phyloP scores from a whole-genome alignment of 2,797 vertebrate species.

The Vultur gryphus region DNA sequence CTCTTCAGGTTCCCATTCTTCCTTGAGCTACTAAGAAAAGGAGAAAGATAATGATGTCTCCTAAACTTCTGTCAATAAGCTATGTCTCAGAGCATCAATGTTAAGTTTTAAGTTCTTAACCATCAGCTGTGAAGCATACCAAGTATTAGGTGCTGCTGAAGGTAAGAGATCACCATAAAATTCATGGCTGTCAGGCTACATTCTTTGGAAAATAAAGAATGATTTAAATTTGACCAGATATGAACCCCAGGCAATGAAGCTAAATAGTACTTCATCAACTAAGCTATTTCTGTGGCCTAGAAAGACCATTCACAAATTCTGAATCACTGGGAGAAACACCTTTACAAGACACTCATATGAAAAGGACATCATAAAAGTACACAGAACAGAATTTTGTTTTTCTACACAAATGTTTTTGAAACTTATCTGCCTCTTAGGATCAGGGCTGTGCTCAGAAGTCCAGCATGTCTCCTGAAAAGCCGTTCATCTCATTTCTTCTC shows the following conservation, averaged over 20 bases:
- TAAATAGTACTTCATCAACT: background rate
- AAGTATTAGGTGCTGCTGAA: background rate
- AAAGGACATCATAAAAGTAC: background rate
- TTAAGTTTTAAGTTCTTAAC: background rate
- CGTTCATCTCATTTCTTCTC: background rate
- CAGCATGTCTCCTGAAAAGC: background rate
- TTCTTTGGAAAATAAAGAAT: background rate
- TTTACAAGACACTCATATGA: background rate
- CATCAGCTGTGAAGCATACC: background rate
- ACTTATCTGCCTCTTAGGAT: background rate
- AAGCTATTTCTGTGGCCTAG: background rate
- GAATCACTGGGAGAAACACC: background rate
- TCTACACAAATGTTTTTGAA: background rate
- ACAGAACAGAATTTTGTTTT: background rate
- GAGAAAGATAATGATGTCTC: background rate
- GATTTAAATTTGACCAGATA: background rate
- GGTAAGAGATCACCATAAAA: background rate
- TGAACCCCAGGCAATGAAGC: background rate
- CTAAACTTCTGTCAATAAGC: background rate
- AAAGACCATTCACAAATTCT: slow-evolving; percentile 11
- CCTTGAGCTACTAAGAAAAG: background rate
- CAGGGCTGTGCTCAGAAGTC: background rate
- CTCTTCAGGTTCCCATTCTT: background rate
- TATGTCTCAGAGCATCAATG: background rate
- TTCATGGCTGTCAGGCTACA: background rate